Conservation (phyloP, 1,140 invertebrate genomes). For the Drosophila kurseongensis region DNA sequence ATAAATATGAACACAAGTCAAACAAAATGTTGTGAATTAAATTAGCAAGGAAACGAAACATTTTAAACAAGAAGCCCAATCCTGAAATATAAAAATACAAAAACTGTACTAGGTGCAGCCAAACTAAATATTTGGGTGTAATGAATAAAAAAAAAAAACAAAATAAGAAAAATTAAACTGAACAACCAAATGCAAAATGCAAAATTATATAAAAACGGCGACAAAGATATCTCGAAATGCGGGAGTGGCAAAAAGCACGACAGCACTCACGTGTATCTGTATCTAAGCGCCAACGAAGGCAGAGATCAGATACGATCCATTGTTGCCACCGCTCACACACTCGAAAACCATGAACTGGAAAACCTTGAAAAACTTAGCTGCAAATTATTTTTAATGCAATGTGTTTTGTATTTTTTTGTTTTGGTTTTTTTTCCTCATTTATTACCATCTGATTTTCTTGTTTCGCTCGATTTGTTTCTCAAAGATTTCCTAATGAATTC, state of each 20-base stretch:
- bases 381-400: constrained; percentile 69
- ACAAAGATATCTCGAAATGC: constrained; percentile 26
- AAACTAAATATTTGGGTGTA: too few species aligned
- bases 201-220: constrained; percentile 13
- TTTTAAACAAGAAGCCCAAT: too few species aligned
- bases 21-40: too few species aligned
- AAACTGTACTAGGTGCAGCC: too few species aligned
- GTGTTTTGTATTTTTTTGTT: constrained; percentile 27
- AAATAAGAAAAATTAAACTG: not conserved
- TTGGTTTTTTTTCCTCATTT: constrained; percentile 11
- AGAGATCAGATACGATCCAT: constrained; percentile 64
- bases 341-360: constrained; percentile 79
- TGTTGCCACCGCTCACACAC: constrained; percentile 51
- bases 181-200: constrained; percentile 11
- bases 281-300: constrained; percentile 57
- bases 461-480: constrained; percentile 30
- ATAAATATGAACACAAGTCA: not conserved
- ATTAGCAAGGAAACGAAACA: too few species aligned
- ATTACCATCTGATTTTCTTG: constrained; percentile 30
- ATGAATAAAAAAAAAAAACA: constrained; percentile 3
- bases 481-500: constrained; percentile 31
- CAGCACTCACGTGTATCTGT: constrained; percentile 71
- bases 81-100: too few species aligned
- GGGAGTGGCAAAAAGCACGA: constrained; percentile 50
- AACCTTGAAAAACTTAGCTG: constrained; percentile 78